Conservation (phyloP, 2,113 vertebrate species). For the Nannospalax galili region DNA sequence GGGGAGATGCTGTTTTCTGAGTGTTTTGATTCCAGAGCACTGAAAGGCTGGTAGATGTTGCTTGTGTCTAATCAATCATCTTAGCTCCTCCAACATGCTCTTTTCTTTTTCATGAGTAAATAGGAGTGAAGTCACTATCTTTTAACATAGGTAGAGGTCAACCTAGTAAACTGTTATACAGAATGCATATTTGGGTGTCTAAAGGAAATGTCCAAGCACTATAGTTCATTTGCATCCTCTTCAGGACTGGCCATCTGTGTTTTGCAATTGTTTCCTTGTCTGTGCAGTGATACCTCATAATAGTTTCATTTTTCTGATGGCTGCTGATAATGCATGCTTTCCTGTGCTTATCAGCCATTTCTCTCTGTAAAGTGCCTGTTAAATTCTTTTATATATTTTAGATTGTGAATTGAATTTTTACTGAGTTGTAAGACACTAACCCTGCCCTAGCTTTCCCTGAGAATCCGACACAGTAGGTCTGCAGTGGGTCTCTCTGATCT, state of each 20-base stretch:
- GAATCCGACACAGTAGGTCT: neutral
- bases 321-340: neutral
- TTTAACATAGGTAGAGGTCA: neutral
- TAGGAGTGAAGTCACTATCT: neutral
- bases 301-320: neutral
- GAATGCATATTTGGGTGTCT: neutral
- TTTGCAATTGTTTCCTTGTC: neutral
- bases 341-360: neutral
- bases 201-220: neutral
- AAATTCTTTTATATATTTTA: neutral
- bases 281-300: neutral
- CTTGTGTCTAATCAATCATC: neutral
- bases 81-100: neutral
- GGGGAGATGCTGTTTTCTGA: neutral
- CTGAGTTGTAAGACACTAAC: neutral
- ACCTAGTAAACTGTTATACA: neutral
- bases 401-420: neutral
- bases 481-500: neutral
- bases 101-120: conserved; percentile 6
- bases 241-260: neutral
- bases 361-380: neutral
- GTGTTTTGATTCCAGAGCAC: neutral
- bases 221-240: too few species aligned
- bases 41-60: neutral
- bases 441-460: neutral